A percentile compares a stretch with the other conserved stretches of the same genome.
Evolutionary conservation across 2,888 invertebrate genomes (phyloP).

Genomic region (Aphelenchoides bicaudatus): DNA sequence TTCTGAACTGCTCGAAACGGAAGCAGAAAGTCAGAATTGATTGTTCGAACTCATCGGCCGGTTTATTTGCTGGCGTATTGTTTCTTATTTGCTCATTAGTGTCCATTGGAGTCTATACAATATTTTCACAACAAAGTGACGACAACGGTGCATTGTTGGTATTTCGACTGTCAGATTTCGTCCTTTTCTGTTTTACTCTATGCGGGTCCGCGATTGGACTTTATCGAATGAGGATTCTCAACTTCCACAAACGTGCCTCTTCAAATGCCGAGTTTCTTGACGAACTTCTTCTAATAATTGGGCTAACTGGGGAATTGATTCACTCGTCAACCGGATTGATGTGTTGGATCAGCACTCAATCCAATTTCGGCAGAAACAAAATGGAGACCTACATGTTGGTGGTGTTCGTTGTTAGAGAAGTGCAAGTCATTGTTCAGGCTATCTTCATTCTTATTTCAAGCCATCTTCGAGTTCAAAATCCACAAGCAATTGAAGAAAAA

Average conservation of each 20-base stretch:
- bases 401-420: conserved; percentile 43
- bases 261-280: conserved; percentile 55
- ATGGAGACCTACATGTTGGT: conserved; percentile 47
- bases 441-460: conserved; percentile 52
- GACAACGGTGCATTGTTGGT: conserved; percentile 44
- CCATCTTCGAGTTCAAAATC: conserved; percentile 24
- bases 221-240: conserved; percentile 53
- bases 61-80: conserved; percentile 54
- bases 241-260: conserved; percentile 45
- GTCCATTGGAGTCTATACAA: conserved; percentile 54
- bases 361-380: conserved; percentile 30
- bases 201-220: conserved; percentile 49
- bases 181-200: conserved; percentile 48
- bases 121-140: conserved; percentile 36
- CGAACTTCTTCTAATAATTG: conserved; percentile 55
- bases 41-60: conserved; percentile 57
- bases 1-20: conserved; percentile 31
- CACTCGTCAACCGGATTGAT: conserved; percentile 35
- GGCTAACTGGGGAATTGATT: conserved; percentile 52
- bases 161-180: conserved; percentile 52
- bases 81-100: conserved; percentile 54
- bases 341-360: conserved; percentile 34
- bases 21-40: conserved; percentile 53
- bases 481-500: conserved; percentile 25
- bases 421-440: conserved; percentile 56